Conservation (phyloP, 2,888 invertebrate species). For the Amblyteles armatorius region DNA sequence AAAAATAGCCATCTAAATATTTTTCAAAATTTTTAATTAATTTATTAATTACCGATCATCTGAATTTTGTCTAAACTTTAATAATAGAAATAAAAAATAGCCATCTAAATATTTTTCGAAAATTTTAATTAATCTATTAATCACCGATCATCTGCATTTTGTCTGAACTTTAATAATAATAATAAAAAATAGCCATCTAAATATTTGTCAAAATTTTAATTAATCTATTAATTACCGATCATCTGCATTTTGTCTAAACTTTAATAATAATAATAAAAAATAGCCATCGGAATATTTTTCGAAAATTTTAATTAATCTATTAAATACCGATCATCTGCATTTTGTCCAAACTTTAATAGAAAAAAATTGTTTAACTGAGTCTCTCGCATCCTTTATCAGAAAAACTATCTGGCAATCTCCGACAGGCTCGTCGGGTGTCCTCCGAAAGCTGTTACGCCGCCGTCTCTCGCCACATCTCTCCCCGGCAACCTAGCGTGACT, state of each 20-base stretch:
- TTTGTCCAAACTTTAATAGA: not conserved
- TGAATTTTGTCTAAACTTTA: not conserved
- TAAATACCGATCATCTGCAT: not conserved
- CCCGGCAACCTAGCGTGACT: slow-evolving; percentile 37
- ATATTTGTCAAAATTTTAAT: not conserved
- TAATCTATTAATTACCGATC: not conserved
- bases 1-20: too few species aligned
- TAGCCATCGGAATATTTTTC: too few species aligned
- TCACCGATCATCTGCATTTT: not conserved
- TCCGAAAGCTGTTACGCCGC: slow-evolving; percentile 44
- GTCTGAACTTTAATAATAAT: not conserved
- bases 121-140: not conserved
- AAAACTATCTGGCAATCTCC: slow-evolving; percentile 13
- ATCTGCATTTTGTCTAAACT: not conserved
- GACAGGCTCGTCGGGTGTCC: not conserved
- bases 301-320: not conserved
- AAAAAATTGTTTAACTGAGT: not conserved
- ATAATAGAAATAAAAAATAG: not conserved
- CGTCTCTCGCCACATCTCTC: slow-evolving; percentile 8
- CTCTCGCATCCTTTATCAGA: not conserved
- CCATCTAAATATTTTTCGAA: not conserved
- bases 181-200: too few species aligned
- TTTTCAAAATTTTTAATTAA: not conserved
- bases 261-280: not conserved
- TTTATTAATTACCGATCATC: not conserved